These are phyloP conservation scores for Pangasius larnaudii DNA, from an alignment of 2,797 vertebrate genomes.

Conservation along the genomic window DNA sequence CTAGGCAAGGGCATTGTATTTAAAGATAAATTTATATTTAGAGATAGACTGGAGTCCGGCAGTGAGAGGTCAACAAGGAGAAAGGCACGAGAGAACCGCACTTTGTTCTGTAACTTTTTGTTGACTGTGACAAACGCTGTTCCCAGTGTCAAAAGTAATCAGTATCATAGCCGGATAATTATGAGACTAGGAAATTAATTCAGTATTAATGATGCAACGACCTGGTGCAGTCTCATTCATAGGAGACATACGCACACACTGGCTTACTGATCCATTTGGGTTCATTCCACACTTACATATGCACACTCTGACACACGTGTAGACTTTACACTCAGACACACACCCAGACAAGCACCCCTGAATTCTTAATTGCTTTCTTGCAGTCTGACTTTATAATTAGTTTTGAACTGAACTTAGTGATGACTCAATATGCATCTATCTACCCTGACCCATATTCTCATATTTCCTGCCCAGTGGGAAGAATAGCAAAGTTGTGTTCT, in stretches of 20 bases:
- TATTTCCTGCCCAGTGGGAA: slow-evolving; percentile 41
- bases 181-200: slow-evolving; percentile 46
- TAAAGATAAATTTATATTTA: too few species aligned
- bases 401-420: slow-evolving; percentile 45
- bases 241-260: slow-evolving; percentile 22
- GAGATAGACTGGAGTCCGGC: background rate
- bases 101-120: slow-evolving; percentile 26
- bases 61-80: slow-evolving; percentile 39
- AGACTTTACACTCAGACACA: slow-evolving; percentile 33
- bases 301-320: slow-evolving; percentile 31
- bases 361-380: slow-evolving; percentile 54
- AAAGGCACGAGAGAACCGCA: slow-evolving; percentile 21
- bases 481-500: slow-evolving; percentile 49
- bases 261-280: slow-evolving; percentile 9
- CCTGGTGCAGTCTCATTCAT: slow-evolving; percentile 29
- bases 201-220: slow-evolving; percentile 43
- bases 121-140: slow-evolving; percentile 24
- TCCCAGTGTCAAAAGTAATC: slow-evolving; percentile 34
- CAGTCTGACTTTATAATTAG: slow-evolving; percentile 43
- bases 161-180: slow-evolving; percentile 31
- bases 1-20: slow-evolving; percentile 31
- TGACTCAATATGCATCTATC: slow-evolving; percentile 30
- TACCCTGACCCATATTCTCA: slow-evolving; percentile 51
- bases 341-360: slow-evolving; percentile 15
- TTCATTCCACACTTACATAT: slow-evolving; percentile 32